Percentiles rank a stretch among this genome's conserved stretches.
phyloP scores from a whole-genome alignment of 53 echinoderm and acorn worm species.

The Luidia sarsii region DNA sequence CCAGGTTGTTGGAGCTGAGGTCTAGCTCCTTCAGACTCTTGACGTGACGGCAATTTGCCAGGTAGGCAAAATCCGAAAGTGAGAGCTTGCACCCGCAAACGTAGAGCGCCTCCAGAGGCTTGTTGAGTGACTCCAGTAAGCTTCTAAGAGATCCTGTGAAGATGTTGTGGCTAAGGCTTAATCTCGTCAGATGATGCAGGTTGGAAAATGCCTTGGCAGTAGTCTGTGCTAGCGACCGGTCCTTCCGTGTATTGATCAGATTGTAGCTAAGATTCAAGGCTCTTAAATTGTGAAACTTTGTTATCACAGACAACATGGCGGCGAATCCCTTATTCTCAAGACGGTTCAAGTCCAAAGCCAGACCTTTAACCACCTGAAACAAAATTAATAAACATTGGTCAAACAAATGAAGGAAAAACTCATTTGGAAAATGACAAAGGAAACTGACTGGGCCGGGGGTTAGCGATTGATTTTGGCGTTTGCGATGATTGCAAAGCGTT shows the following conservation, averaged over 20 bases:
- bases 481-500: too few relatives aligned
- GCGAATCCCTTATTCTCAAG: constrained; percentile 31
- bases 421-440: too few relatives aligned
- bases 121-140: constrained; percentile 16
- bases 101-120: constrained; percentile 22
- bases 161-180: constrained; percentile 31
- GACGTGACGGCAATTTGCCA: constrained; percentile 35
- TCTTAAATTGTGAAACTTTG: constrained; percentile 13
- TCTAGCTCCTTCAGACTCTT: constrained; percentile 36
- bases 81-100: constrained; percentile 37
- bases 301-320: not conserved
- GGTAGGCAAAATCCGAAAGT: constrained; percentile 35
- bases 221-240: not conserved
- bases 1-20: constrained; percentile 45
- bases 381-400: too few relatives aligned
- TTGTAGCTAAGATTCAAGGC: constrained; percentile 44
- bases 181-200: constrained; percentile 23
- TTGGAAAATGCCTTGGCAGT: constrained; percentile 21
- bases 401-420: too few relatives aligned
- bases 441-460: too few relatives aligned
- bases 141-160: constrained; percentile 38
- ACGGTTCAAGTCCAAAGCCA: constrained; percentile 36
- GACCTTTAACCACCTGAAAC: constrained; percentile 11
- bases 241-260: constrained; percentile 19
- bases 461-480: too few relatives aligned